phyloP scores from a whole-genome alignment of 2,797 vertebrate species.

The Sebastes paucispinis region DNA sequence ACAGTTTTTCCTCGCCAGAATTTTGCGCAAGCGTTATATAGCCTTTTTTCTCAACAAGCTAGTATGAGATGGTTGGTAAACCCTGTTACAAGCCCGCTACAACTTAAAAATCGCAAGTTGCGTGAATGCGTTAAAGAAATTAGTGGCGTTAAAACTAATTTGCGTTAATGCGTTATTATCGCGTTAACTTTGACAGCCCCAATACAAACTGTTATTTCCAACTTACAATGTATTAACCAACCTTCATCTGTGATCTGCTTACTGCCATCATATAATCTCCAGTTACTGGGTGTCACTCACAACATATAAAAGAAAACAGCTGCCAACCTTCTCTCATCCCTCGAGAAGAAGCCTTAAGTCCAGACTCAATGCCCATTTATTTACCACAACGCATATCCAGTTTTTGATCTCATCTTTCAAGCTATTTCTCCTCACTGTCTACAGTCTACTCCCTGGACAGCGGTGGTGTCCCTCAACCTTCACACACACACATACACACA shows the following conservation, averaged over 20 bases:
- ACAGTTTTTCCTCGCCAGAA: no score
- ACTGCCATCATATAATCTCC: constrained; percentile 6
- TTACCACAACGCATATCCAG: background rate
- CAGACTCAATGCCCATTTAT: background rate
- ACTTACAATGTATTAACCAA: background rate
- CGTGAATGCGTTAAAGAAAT: no score
- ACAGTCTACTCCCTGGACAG: constrained; percentile 1
- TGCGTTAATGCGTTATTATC: no score
- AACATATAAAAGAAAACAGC: constrained; percentile 19
- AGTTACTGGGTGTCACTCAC: constrained; percentile 15
- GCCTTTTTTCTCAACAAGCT: no score
- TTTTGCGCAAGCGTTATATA: no score
- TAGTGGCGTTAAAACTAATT: no score
- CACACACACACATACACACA: constrained; percentile 1
- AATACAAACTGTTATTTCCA: constrained; percentile 3
- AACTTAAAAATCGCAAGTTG: no score
- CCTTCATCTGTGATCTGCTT: constrained; percentile 9
- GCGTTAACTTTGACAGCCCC: no score
- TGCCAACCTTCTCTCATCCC: constrained; percentile 1
- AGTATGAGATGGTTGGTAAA: no score
- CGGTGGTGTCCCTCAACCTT: background rate
- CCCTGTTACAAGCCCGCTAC: no score
- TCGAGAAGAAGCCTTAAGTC: background rate
- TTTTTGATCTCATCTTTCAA: background rate
- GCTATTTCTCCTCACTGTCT: background rate